These are phyloP conservation scores for Brachypteracias leptosomus DNA, from an alignment of 2,113 vertebrate genomes.

Conservation along the genomic window DNA sequence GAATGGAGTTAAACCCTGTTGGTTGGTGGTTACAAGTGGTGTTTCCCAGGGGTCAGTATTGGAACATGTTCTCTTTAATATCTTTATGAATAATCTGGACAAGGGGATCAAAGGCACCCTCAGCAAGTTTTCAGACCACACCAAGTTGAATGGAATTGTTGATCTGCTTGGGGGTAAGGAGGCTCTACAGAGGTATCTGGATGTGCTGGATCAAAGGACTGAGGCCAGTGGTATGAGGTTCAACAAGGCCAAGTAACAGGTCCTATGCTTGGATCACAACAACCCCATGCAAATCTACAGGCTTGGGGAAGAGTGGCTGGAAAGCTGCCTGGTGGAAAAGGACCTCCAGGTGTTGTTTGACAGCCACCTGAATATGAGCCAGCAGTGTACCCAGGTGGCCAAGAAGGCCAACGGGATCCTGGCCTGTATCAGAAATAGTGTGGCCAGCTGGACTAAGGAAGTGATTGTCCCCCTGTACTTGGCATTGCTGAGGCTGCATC, in stretches of 20 bases:
- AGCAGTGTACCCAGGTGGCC: neutral
- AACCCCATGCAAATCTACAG: neutral
- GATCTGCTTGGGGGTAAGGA: neutral
- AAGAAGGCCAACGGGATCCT: neutral
- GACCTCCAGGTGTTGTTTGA: neutral
- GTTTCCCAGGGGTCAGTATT: neutral
- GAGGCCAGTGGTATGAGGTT: neutral
- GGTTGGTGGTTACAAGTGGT: neutral
- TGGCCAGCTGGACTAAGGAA: neutral
- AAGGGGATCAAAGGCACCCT: fast-evolving
- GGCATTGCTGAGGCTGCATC: neutral
- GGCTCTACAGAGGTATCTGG: neutral
- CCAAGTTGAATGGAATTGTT: neutral
- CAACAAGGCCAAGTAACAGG: fast-evolving
- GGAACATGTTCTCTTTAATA: neutral
- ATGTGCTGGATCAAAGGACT: neutral
- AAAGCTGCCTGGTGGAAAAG: neutral
- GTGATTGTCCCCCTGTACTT: neutral
- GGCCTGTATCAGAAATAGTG: neutral
- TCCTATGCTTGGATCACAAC: neutral
- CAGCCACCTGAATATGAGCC: neutral
- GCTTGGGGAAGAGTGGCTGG: neutral
- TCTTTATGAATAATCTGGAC: neutral
- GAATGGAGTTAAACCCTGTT: neutral
- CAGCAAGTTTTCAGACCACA: neutral